These are phyloP conservation scores for Cosmorhoe ocellata DNA, from an alignment of 2,888 invertebrate genomes.

Conservation along the genomic window DNA sequence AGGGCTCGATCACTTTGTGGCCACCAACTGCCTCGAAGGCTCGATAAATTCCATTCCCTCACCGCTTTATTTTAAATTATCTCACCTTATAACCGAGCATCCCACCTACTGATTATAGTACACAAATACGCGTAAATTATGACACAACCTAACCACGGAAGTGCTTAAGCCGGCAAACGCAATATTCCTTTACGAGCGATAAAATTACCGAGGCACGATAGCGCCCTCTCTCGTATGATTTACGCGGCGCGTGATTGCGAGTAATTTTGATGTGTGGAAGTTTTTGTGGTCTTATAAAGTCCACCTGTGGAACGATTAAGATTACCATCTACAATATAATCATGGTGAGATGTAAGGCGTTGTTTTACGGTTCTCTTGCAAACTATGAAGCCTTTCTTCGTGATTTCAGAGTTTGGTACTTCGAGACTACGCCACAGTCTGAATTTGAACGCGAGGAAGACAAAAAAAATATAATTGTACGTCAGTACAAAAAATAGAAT, in stretches of 20 bases:
- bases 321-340: not conserved
- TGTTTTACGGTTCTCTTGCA: not conserved
- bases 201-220: conserved; percentile 49
- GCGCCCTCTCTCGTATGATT: conserved; percentile 44
- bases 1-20: not conserved
- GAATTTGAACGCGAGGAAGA: too few relatives aligned
- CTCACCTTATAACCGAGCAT: conserved; percentile 16
- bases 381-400: too few relatives aligned
- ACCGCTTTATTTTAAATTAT: conserved; percentile 20
- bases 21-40: not conserved
- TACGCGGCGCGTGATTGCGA: conserved; percentile 42
- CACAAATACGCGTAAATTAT: conserved; percentile 53
- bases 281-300: conserved; percentile 26
- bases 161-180: conserved; percentile 49
- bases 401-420: too few relatives aligned
- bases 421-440: too few relatives aligned
- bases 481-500: too few relatives aligned
- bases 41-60: conserved; percentile 13
- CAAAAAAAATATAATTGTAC: too few relatives aligned
- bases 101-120: conserved; percentile 31
- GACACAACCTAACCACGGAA: conserved; percentile 48
- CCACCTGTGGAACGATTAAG: conserved; percentile 17
- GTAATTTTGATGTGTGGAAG: conserved; percentile 40
- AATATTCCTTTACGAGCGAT: conserved; percentile 59
- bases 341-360: not conserved